A percentile compares a stretch with the other conserved stretches of the same genome.
Evolutionary conservation across 1,140 invertebrate species (phyloP).

Genomic region (Tetragonula clypearis): DNA sequence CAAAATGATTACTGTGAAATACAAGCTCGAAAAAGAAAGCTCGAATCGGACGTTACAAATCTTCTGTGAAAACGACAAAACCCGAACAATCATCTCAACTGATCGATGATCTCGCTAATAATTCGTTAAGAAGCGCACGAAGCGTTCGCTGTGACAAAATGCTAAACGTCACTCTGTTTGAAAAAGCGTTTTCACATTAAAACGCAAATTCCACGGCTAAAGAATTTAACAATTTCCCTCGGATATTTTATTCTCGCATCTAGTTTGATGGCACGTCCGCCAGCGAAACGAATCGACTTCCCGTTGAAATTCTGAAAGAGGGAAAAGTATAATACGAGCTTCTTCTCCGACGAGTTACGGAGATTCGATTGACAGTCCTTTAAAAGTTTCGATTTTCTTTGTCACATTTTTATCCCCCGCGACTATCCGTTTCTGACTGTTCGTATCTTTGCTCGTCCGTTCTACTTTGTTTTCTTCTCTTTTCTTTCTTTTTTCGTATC

Average conservation of each 20-base stretch:
- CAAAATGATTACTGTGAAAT: neutral
- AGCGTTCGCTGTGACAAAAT: too few relatives aligned
- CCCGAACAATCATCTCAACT: neutral
- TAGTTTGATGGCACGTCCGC: neutral
- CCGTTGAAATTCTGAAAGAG: slow-evolving; percentile 8
- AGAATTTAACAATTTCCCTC: neutral
- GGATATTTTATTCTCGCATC: neutral
- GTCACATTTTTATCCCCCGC: neutral
- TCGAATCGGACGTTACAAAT: neutral
- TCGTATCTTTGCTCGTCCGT: neutral
- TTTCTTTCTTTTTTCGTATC: neutral
- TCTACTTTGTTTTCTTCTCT: neutral
- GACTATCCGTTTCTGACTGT: neutral
- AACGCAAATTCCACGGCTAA: neutral
- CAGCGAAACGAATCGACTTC: neutral
- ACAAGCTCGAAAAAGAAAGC: too few relatives aligned
- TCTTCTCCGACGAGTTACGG: neutral
- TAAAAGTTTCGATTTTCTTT: slow-evolving; percentile 13
- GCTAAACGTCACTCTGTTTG: too few relatives aligned
- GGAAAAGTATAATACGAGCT: neutral
- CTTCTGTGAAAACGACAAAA: neutral
- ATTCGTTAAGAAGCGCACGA: neutral
- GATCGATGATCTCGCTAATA: neutral
- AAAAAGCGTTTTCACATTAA: neutral
- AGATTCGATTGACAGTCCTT: slow-evolving; percentile 13